Percentiles rank a stretch among this genome's conserved stretches.
Evolutionary conservation across 2,888 invertebrate species (phyloP).

Genomic region (Lycocerus yunnanus): DNA sequence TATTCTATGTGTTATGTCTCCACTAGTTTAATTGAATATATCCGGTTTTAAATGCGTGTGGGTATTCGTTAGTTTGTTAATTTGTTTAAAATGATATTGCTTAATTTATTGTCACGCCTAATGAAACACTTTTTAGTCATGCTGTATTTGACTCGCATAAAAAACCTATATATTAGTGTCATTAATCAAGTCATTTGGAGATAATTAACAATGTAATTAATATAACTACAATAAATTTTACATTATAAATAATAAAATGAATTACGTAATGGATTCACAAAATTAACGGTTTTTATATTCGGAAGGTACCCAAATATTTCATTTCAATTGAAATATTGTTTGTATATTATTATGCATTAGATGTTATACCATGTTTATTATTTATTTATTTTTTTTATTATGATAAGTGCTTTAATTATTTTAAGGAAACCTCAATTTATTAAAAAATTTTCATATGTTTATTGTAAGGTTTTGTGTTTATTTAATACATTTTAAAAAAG

Average conservation of each 20-base stretch:
- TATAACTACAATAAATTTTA: background rate
- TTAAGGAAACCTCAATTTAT: background rate
- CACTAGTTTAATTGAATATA: conserved; percentile 41
- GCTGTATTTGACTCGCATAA: conserved; percentile 15
- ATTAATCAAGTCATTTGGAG: conserved; percentile 22
- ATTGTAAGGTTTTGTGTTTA: background rate
- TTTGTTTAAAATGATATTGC: conserved; percentile 40
- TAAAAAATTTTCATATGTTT: background rate
- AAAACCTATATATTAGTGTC: conserved; percentile 13
- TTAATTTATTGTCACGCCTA: conserved; percentile 37
- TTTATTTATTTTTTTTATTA: background rate
- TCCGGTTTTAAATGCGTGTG: conserved; percentile 43
- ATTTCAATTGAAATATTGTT: background rate
- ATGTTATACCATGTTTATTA: background rate
- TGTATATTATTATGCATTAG: background rate
- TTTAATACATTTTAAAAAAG: background rate
- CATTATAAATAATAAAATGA: background rate
- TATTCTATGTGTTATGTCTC: conserved; percentile 38
- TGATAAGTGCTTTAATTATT: too few relatives aligned
- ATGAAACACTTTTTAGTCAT: conserved; percentile 31
- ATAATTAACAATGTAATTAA: conserved; percentile 13
- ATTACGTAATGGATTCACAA: background rate
- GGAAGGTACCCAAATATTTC: background rate
- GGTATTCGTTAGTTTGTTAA: conserved; percentile 42
- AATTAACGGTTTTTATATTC: background rate